Evolutionary conservation across 2,888 invertebrate genomes (phyloP), one percentile per base, ranked within the genome.

Genomic region (Heliconius cydno): DNA sequence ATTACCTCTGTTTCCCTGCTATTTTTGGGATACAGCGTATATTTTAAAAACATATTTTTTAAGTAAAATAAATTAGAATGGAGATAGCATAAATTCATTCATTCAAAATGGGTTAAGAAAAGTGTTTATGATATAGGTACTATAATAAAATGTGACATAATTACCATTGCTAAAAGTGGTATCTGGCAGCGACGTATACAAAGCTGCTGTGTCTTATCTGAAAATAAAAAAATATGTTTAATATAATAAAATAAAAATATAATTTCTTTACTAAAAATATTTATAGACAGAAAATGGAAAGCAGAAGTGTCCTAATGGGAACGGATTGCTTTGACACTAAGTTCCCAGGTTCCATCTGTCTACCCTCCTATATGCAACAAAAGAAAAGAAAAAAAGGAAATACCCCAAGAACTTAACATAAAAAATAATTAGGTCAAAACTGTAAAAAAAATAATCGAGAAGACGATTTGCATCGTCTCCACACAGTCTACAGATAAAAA

Each of bases 121-220:
- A 38, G 4, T 34, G 22, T 25, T 41, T 66, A 60, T 41, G n/a
- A 10, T 19, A 34, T 15, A 15, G 52, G 2, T 25, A 25, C n/a
- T 19, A 41, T 41, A 25, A 38, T n/a, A 28, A 19, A 25, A 52
- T 19, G 15, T 63, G 38, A 15, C 13, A 46, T 71, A 73, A 87
- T 89, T 83, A 93, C 94, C 92, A 88, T 91, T 90, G 91, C 89
- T 87, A 88, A 87, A 89, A 92, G 91, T 85, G 88, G 89, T 89
- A 81, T 79, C 73, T 73, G 75, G 72, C 76, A 79, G 82, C 81
- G 79, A 81, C 81, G 81, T 80, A 75, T 82, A 82, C 71, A 74
- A 73, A 63, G 72, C 87, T 89, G 87, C 89, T 90, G 63, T 70
- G 41, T 28, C 46, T 70, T 77, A 84, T 79, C 85, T 86, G 84